These are phyloP conservation scores for Heteropelma amictum DNA, from an alignment of 2,888 invertebrate genomes.

Conservation along the genomic window DNA sequence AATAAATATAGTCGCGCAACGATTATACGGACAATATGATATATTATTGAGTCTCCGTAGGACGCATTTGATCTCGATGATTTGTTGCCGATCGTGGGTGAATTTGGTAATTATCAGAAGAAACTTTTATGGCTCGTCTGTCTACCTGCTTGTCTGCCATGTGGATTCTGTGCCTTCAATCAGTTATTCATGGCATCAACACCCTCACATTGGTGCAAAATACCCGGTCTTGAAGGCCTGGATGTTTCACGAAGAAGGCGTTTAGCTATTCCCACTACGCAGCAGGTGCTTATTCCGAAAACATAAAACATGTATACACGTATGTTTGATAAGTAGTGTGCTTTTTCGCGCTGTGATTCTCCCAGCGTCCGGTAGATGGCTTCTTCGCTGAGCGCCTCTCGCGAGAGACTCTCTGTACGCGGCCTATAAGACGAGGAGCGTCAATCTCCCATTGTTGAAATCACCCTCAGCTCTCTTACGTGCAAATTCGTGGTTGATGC, in stretches of 20 bases:
- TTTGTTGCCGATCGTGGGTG: constrained; percentile 90
- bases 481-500: too few species aligned
- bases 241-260: constrained; percentile 78
- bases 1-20: too few species aligned
- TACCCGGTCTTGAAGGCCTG: constrained; percentile 82
- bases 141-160: constrained; percentile 92
- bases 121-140: constrained; percentile 91
- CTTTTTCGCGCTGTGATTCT: too few species aligned
- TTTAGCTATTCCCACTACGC: constrained; percentile 82
- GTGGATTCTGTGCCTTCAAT: constrained; percentile 95
- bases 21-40: neutral
- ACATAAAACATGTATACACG: too few species aligned
- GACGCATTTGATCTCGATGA: constrained; percentile 90
- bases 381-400: neutral
- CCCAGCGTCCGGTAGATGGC: neutral
- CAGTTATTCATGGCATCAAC: constrained; percentile 94
- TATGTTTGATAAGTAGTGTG: too few species aligned
- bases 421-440: neutral
- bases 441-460: neutral
- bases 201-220: constrained; percentile 91
- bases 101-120: constrained; percentile 94
- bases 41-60: constrained; percentile 63
- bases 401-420: neutral
- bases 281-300: constrained; percentile 58
- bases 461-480: too few species aligned